Evolutionary conservation across 2,113 vertebrate genomes (phyloP), one percentile per base, ranked within the genome.

Genomic region (Opisthocomus hoazin): DNA sequence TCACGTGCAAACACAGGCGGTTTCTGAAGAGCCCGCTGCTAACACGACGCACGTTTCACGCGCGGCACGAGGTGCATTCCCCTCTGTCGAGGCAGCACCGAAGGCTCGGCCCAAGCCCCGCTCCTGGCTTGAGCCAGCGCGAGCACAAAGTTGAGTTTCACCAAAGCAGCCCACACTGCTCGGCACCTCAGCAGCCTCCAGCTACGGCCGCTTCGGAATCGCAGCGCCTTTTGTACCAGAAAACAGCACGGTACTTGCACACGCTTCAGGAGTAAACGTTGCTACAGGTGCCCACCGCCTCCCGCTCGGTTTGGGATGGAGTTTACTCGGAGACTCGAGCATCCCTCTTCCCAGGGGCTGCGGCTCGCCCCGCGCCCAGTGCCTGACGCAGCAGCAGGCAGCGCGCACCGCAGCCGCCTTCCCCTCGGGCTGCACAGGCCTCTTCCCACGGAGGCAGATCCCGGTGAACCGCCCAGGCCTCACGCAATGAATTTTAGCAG

Each of bases 51-150:
- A 13, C 7, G 4, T 37, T 56, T 34, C 23, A 12, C 51, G 19
- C 39, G 70, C 57, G 13, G 68, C 2, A 29, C 0, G 1, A 51
- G 60, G 2, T 10, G 7, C 24, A 4, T 50, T 51, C 41, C 58
- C 20, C 26, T 32, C 68, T 11, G 29, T 34, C 3, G 2, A 51
- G 36, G 64, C 88, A 64, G 41, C 7, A 4, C n/a, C 3, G n/a
- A 20, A 75, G 30, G 5, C 63, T 39, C 54, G 48, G 39, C 39
- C 73, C 43, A 53, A 53, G 57, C 58, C 34, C 6, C 3, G 2
- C 36, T 63, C 32, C 41, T 26, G 53, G 19, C 54, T 68, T 37
- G 23, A 43, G 34, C 61, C 8, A 19, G 34, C 36, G 71, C 66
- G 14, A 27, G 30, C 37, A 18, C 32, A 27, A 30, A 27, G 20